Conservation (phyloP, 2,888 invertebrate genomes). For the Apamea epomidion region DNA sequence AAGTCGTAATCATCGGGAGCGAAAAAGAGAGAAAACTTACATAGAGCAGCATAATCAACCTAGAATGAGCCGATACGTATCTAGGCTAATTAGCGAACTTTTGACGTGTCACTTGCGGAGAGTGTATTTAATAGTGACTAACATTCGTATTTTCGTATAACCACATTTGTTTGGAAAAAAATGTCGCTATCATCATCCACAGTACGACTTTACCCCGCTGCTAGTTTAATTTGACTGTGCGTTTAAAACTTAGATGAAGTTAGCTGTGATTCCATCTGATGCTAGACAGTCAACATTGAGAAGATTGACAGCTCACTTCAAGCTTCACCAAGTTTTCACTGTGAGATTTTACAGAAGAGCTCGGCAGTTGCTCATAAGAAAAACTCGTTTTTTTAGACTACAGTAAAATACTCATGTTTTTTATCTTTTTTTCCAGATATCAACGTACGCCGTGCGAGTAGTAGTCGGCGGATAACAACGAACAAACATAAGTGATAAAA, state of each 20-base stretch:
- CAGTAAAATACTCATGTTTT: neutral
- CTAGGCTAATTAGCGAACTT: too few species aligned
- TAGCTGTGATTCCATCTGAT: too few species aligned
- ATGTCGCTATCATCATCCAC: too few species aligned
- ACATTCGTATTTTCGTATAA: neutral
- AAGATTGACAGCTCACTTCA: neutral
- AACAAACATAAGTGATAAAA: slow-evolving; percentile 83
- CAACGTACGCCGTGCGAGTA: slow-evolving; percentile 88
- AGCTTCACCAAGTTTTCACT: neutral
- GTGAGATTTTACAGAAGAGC: neutral
- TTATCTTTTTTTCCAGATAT: slow-evolving; percentile 81
- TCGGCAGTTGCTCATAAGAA: neutral
- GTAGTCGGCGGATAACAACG: slow-evolving; percentile 87
- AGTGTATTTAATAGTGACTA: too few species aligned
- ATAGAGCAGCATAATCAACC: too few species aligned
- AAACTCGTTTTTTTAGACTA: too few species aligned
- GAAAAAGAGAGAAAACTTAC: too few species aligned
- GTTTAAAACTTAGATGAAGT: too few species aligned
- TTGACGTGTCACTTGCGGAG: too few species aligned
- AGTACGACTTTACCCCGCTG: neutral
- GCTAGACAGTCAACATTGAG: neutral
- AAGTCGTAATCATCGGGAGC: too few species aligned
- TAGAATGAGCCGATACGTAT: too few species aligned
- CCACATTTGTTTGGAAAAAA: neutral
- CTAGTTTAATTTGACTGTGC: neutral